These are phyloP conservation scores for Seira sanloemensis DNA, from an alignment of 2,888 invertebrate species.

Conservation along the genomic window DNA sequence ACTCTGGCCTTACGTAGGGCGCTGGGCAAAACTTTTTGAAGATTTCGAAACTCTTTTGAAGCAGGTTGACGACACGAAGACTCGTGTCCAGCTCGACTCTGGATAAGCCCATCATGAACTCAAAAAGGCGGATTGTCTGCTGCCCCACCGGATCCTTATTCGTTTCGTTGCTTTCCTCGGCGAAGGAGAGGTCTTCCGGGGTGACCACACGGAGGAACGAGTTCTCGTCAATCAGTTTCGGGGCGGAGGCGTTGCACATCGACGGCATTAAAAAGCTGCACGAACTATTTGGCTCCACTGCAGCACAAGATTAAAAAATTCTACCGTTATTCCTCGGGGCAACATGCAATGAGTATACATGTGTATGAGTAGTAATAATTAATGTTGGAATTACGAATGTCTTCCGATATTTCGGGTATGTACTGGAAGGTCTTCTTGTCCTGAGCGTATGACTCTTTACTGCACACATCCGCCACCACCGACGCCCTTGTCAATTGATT, in stretches of 20 bases:
- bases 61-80: slow-evolving; percentile 42
- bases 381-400: not conserved
- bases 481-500: not conserved
- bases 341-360: no score
- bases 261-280: slow-evolving; percentile 25
- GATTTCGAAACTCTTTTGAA: slow-evolving; percentile 58
- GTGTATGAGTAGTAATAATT: no score
- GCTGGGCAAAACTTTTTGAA: slow-evolving; percentile 42
- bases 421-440: slow-evolving; percentile 19
- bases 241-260: slow-evolving; percentile 38
- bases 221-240: slow-evolving; percentile 17
- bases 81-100: slow-evolving; percentile 1
- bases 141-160: slow-evolving; percentile 46
- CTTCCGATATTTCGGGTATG: slow-evolving; percentile 30
- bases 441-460: not conserved
- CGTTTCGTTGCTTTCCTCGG: slow-evolving; percentile 16
- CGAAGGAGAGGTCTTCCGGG: slow-evolving; percentile 20
- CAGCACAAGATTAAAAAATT: not conserved
- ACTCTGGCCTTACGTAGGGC: slow-evolving; percentile 53
- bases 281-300: slow-evolving; percentile 37
- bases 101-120: slow-evolving; percentile 57
- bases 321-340: not conserved
- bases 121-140: slow-evolving; percentile 64
- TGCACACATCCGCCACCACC: not conserved
- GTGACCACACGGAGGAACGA: not conserved